Conservation (phyloP, 2,888 invertebrate genomes). For the Noctua pronuba region DNA sequence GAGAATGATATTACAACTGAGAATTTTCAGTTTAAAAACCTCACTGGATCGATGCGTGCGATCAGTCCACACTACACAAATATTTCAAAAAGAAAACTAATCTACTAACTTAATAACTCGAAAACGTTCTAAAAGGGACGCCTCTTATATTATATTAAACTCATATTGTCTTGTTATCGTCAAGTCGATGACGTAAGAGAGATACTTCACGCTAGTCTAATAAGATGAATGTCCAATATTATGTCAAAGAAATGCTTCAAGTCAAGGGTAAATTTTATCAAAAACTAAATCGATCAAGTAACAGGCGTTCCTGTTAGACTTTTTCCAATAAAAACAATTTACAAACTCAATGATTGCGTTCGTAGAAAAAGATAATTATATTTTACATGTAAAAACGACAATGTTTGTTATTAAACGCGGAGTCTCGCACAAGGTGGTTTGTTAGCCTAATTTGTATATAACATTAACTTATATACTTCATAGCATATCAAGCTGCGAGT, state of each 20-base stretch:
- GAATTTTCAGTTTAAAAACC: constrained; percentile 72
- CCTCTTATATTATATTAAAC: constrained; percentile 62
- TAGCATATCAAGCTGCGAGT: constrained; percentile 55
- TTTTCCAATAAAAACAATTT: constrained; percentile 82
- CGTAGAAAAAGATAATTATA: constrained; percentile 84
- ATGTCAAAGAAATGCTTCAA: constrained; percentile 52
- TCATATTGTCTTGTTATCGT: constrained; percentile 60
- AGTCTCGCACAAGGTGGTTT: constrained; percentile 52
- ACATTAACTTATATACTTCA: constrained; percentile 60
- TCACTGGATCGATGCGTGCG: constrained; percentile 70
- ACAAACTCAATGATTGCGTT: constrained; percentile 88
- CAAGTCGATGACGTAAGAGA: constrained; percentile 41
- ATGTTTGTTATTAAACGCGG: constrained; percentile 70
- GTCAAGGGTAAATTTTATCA: constrained; percentile 61
- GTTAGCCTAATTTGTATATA: constrained; percentile 65
- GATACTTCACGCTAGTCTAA: constrained; percentile 28
- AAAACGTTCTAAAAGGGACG: constrained; percentile 78
- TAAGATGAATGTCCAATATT: constrained; percentile 45
- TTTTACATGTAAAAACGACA: constrained; percentile 83
- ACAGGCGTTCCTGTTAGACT: constrained; percentile 76
- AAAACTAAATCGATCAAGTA: constrained; percentile 63
- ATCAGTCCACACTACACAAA: constrained; percentile 79
- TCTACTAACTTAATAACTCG: constrained; percentile 80
- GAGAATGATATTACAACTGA: constrained; percentile 73
- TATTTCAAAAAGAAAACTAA: constrained; percentile 80